Evolutionary conservation across 2,113 vertebrate species (phyloP), one percentile per base, ranked within the genome.

Genomic region (Limanda limanda): DNA sequence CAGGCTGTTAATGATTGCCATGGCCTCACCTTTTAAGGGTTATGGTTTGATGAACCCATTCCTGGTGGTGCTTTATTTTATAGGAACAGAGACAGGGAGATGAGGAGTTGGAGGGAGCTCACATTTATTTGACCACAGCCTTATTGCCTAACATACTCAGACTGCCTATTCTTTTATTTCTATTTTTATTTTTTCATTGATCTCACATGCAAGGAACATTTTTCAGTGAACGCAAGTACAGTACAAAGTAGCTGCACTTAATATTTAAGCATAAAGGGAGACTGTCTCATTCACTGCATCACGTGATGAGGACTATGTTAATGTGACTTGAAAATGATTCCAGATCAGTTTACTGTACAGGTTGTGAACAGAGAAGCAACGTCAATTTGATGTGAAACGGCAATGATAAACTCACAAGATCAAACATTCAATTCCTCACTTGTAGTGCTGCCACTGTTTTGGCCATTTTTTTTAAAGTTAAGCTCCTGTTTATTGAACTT

Each of bases 1-100:
- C 73, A 27, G 87, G 89, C 86, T 87, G 37, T 89, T 76, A 83
- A 94, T 95, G 94, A 94, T 82, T 93, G 65, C 88, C 68, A 14
- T 91, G 71, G 70, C 88, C 83, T 31, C 79, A 93, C 93, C 82
- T 20, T 0, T 62, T 5, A 61, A 88, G 71, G 79, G 94, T 75
- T 83, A 71, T 27, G 52, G 90, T 90, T 83, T 92, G 94, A 95
- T 79, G 82, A 51, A 52, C 52, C 57, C 37, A 58, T 69, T 74
- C 89, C 90, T 83, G 75, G 64, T 68, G 7, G 18, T 63, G 5
- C 64, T 25, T 51, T 3, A 12, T 14, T 63, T 52, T 12, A 52
- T 74, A 10, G 78, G 79, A 78, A 12, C 61, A 68, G 59, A 80
- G 85, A 79, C 0, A 0, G 31, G 79, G 79, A 82, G 65, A 66